Conservation (phyloP, 2,113 vertebrate species). For the Clarias batrachus region DNA sequence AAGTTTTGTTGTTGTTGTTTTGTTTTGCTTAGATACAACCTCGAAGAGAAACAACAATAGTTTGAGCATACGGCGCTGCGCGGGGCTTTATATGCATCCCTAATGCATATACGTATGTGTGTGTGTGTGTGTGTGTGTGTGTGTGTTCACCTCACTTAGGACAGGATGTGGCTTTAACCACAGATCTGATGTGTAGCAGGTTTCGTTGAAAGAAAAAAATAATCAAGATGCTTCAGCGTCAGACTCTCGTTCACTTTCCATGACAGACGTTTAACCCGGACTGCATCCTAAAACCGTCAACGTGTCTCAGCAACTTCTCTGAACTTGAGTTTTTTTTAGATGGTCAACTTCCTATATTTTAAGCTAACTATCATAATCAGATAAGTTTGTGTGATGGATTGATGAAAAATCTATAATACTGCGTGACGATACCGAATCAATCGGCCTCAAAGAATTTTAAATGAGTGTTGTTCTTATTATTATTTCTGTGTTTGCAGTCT, state of each 20-base stretch:
- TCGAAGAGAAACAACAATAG: background rate
- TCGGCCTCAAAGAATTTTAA: too few relatives aligned
- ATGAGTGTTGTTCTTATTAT: too few relatives aligned
- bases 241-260: conserved; percentile 43
- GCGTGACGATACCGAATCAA: too few relatives aligned
- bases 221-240: background rate
- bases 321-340: background rate
- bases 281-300: background rate
- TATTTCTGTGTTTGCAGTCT: background rate
- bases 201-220: conserved; percentile 24
- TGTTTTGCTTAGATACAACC: background rate
- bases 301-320: background rate
- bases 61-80: background rate
- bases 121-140: background rate
- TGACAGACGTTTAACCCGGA: background rate
- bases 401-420: background rate
- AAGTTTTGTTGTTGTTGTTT: background rate
- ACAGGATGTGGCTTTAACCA: conserved; percentile 72
- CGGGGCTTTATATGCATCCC: background rate
- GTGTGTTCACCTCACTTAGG: conserved; percentile 47
- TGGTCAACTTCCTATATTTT: background rate
- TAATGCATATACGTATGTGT: background rate
- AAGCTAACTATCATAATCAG: background rate
- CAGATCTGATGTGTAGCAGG: conserved; percentile 51
- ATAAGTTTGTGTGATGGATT: background rate